phyloP scores from a whole-genome alignment of 2,888 invertebrate genomes.

The Caenorhabditis sp. region DNA sequence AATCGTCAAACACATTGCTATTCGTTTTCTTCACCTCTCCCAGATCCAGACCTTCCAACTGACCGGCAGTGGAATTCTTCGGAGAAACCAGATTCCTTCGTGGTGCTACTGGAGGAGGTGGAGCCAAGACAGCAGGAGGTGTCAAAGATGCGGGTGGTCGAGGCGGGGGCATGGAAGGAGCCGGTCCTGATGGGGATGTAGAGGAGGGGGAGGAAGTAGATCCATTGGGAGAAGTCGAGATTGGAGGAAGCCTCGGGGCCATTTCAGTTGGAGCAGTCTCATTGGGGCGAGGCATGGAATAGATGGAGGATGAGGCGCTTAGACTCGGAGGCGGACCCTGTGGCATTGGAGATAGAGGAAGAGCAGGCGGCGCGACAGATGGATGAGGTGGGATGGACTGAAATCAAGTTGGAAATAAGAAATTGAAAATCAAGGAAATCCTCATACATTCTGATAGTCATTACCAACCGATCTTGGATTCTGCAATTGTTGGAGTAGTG shows the following conservation, averaged over 20 bases:
- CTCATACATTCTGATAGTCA: slow-evolving; percentile 10
- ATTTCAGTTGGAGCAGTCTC: slow-evolving; percentile 58
- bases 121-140: slow-evolving; percentile 60
- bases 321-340: slow-evolving; percentile 60
- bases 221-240: slow-evolving; percentile 22
- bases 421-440: not conserved
- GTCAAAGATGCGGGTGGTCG: slow-evolving; percentile 54
- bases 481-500: not conserved
- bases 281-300: slow-evolving; percentile 47
- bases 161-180: slow-evolving; percentile 67
- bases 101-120: slow-evolving; percentile 72
- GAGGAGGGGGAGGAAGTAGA: slow-evolving; percentile 43
- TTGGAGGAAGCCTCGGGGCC: slow-evolving; percentile 62
- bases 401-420: not conserved
- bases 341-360: slow-evolving; percentile 76
- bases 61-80: slow-evolving; percentile 48
- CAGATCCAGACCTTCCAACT: slow-evolving; percentile 54
- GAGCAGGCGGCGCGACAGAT: slow-evolving; percentile 86
- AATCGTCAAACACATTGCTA: slow-evolving; percentile 80
- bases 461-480: not conserved
- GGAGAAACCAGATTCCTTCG: slow-evolving; percentile 53
- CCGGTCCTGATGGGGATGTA: slow-evolving; percentile 63
- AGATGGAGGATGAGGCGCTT: slow-evolving; percentile 37
- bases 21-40: slow-evolving; percentile 85
- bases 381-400: slow-evolving; percentile 23